Percentiles rank a stretch among this genome's conserved stretches.
phyloP scores from a whole-genome alignment of 2,888 invertebrate species.

The Metellina segmentata region DNA sequence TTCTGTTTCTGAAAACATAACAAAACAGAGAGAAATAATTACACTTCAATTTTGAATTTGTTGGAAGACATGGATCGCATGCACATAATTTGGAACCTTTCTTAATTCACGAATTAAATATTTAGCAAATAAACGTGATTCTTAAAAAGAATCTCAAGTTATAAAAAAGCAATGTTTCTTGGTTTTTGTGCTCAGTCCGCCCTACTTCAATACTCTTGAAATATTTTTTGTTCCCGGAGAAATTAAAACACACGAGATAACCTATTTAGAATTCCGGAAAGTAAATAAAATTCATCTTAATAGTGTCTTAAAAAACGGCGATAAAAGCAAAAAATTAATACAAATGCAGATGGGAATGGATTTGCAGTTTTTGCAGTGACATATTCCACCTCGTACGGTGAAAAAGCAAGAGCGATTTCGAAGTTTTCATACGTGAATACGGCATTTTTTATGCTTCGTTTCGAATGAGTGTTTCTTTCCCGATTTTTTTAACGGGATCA shows the following conservation, averaged over 20 bases:
- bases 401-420: constrained; percentile 40
- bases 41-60: too few species aligned
- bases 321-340: neutral
- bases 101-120: too few species aligned
- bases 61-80: too few species aligned
- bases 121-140: too few species aligned
- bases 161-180: too few species aligned
- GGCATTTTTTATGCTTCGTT: constrained; percentile 33
- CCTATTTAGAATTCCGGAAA: neutral
- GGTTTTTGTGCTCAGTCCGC: too few species aligned
- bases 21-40: too few species aligned
- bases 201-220: neutral
- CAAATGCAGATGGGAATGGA: neutral
- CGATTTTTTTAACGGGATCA: neutral
- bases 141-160: too few species aligned
- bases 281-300: neutral
- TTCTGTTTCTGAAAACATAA: too few species aligned
- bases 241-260: neutral
- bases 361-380: neutral
- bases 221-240: neutral
- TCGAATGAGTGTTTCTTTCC: constrained; percentile 3
- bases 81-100: too few species aligned
- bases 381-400: neutral
- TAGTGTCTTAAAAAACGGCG: neutral
- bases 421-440: constrained; percentile 42